A percentile compares a stretch with the other conserved stretches of the same genome.
Conservation (phyloP, 2,888 invertebrate genomes). For the Pyrrhosoma nymphula region DNA sequence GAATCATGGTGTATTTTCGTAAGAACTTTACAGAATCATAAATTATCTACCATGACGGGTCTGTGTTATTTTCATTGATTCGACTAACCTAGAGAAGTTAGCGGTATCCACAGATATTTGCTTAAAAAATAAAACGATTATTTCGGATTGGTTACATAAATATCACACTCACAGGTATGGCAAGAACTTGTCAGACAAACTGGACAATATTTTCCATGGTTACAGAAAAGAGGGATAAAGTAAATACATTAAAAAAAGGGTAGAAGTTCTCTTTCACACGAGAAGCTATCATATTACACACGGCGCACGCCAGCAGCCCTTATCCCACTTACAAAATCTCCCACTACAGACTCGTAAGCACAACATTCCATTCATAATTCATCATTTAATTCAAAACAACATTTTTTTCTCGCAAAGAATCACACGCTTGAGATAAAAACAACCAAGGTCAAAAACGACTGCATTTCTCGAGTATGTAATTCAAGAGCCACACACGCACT, state of each 20-base stretch:
- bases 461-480: neutral
- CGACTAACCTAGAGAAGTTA: no score
- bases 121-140: no score
- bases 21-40: no score
- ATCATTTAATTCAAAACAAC: neutral
- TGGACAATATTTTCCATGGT: no score
- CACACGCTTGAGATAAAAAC: neutral
- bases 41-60: no score
- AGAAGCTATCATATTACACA: neutral
- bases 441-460: neutral
- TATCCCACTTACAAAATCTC: neutral
- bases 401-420: neutral
- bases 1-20: no score
- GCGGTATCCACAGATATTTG: no score
- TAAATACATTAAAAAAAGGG: neutral
- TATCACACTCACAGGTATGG: no score
- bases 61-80: no score
- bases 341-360: neutral
- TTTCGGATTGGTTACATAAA: no score
- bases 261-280: neutral
- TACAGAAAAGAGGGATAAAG: neutral
- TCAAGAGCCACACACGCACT: neutral
- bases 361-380: neutral
- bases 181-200: no score
- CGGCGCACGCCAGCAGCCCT: neutral